These are phyloP conservation scores for Trididemnum nubilum DNA, from an alignment of 23 tunicate species.

Conservation along the genomic window DNA sequence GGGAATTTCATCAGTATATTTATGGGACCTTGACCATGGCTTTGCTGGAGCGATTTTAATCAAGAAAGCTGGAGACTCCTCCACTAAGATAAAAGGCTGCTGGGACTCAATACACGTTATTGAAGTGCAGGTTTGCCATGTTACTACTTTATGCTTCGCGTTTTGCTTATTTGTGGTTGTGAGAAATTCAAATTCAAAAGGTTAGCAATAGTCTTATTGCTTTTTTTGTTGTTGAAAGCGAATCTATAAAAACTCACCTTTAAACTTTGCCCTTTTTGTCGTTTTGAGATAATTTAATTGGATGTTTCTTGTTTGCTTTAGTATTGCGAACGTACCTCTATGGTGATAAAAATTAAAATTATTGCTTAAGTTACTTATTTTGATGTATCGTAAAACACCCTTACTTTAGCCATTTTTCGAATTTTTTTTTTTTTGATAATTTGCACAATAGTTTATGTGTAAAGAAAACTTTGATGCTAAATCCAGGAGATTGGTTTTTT, in stretches of 20 bases:
- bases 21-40: slow-evolving; percentile 97
- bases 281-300: too few relatives aligned
- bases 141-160: background rate
- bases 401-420: background rate
- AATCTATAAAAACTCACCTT: too few relatives aligned
- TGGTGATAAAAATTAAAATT: too few relatives aligned
- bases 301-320: too few relatives aligned
- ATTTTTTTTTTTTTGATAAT: background rate
- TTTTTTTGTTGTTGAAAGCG: too few relatives aligned
- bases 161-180: background rate
- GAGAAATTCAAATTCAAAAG: background rate
- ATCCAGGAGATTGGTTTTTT: background rate
- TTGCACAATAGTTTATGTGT: background rate
- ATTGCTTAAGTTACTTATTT: too few relatives aligned
- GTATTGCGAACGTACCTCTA: too few relatives aligned
- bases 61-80: slow-evolving; percentile 93
- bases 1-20: slow-evolving; percentile 94
- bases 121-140: slow-evolving; percentile 70
- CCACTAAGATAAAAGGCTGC: slow-evolving; percentile 93
- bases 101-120: slow-evolving; percentile 98
- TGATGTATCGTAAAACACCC: background rate
- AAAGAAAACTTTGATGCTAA: background rate
- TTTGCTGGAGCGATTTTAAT: slow-evolving; percentile 98
- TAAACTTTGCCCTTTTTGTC: too few relatives aligned
- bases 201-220: too few relatives aligned